These are phyloP conservation scores for Cyanoderma ruficeps DNA, from an alignment of 2,113 vertebrate species.

Conservation along the genomic window DNA sequence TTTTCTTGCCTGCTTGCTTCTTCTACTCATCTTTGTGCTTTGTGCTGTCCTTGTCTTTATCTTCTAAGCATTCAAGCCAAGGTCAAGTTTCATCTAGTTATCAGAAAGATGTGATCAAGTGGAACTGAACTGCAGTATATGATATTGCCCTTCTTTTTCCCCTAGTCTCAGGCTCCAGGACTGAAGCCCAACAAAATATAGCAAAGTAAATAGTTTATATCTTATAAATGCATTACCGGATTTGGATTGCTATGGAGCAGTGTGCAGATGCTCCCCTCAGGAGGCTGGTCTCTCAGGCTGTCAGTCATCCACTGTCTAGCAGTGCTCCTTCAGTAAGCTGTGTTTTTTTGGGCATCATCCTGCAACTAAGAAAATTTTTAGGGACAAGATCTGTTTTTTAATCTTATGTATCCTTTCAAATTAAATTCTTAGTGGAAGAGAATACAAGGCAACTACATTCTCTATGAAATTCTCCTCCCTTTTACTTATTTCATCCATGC, in stretches of 20 bases:
- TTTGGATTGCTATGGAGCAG: not conserved
- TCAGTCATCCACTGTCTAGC: not conserved
- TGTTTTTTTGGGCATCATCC: not conserved
- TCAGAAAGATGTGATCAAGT: constrained; percentile 4
- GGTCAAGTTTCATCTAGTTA: not conserved
- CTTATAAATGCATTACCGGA: not conserved
- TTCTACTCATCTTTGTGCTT: not conserved
- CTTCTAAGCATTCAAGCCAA: not conserved
- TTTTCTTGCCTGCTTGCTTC: not conserved
- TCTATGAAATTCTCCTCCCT: not conserved
- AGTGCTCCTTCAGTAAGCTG: not conserved
- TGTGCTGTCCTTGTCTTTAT: not conserved
- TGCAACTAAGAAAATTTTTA: not conserved
- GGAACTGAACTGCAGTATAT: not conserved
- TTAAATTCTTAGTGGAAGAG: not conserved
- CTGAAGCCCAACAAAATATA: not conserved
- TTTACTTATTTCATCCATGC: not conserved
- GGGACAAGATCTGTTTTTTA: not conserved
- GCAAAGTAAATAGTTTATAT: not conserved
- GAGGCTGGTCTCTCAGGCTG: not conserved
- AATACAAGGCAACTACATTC: not conserved
- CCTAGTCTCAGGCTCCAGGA: not conserved
- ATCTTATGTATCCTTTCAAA: not conserved
- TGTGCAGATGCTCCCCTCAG: not conserved
- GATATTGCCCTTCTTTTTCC: not conserved